Base-by-base conservation (phyloP, 37 sponge, comb jelly and placozoan genomes). In the Oscarella lobularis region DNA sequence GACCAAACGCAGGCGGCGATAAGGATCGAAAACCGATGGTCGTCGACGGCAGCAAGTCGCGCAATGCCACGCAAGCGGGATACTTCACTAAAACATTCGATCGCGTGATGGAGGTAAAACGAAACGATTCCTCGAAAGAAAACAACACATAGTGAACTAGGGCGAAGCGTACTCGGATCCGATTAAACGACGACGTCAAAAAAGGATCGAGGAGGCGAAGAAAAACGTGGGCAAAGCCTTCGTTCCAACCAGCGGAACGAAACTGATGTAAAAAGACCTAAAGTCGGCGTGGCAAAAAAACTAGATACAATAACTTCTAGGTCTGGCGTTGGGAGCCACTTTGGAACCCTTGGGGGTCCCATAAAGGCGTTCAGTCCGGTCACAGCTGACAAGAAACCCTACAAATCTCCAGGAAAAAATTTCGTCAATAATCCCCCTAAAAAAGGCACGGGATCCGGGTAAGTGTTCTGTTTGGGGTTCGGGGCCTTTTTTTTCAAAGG, bases 371-470 rank as follows among this genome's bases (percentile, higher is more conserved):
- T 95, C 81, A 90, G 90, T 80, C 84, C 88, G 0, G 75, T 72
- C n/a, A 78, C 34, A 1, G 79, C 73, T 41, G 81, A 85, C 0
- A 77, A 36, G 67, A 77, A 81, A 27, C 69, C 75, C 68, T 85
- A 87, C 79, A 78, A 73, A 38, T 40, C 87, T 2, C 88, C 89
- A 0, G 90, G 89, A 5, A 85, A 82, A 77, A 96, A 96, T 82
- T 87, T 96, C 73, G 60, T 79, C 31, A 85, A 82, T 39, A 87
- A 71, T 33, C 98, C 98, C 2, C 80, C 86, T 67, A 96, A 96
- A 85, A 85, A 72, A 31, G 98, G 98, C 74, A 91, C 94, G 5
- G 98, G 98, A 39, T 96, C 87, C 82, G 96, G 96, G 84, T 92
- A 80, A 68, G 89, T 38, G 54, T n/a, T n/a, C 38, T 30, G 36